Conservation (phyloP, 2,888 invertebrate species). For the Mantis religiosa region DNA sequence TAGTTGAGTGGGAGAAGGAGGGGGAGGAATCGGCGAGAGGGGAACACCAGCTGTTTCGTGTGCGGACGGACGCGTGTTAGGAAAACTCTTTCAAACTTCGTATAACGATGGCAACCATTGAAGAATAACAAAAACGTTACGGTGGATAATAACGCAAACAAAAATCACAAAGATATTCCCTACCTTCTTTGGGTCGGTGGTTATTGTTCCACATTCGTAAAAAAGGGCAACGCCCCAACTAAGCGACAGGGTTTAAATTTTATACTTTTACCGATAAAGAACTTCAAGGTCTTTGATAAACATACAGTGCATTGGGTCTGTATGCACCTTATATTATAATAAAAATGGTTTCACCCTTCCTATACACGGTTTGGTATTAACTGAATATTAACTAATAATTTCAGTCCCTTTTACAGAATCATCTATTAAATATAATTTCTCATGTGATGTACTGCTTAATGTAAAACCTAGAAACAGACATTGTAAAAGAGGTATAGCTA, state of each 20-base stretch:
- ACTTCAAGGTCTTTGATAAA: not conserved
- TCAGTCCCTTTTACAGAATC: too few relatives aligned
- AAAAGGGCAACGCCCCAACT: not conserved
- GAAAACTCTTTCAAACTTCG: not conserved
- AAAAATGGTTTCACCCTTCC: not conserved
- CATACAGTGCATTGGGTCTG: not conserved
- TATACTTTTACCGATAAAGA: not conserved
- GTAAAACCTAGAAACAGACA: too few relatives aligned
- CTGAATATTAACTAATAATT: not conserved
- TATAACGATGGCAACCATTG: not conserved
- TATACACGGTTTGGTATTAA: not conserved
- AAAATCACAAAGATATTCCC: conserved; percentile 1
- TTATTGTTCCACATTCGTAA: not conserved
- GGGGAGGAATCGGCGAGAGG: not conserved
- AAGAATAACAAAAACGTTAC: not conserved
- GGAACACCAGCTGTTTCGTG: conserved; percentile 17
- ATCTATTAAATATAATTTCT: too few relatives aligned
- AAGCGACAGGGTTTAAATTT: not conserved
- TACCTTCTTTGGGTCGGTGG: not conserved
- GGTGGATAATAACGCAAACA: not conserved
- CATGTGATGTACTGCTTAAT: too few relatives aligned
- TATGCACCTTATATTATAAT: not conserved
- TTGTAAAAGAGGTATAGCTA: too few relatives aligned
- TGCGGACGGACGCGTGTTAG: conserved; percentile 1
- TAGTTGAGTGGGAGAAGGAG: not conserved